These are phyloP conservation scores for Melinopterus prodromus DNA, from an alignment of 2,888 invertebrate species.

Conservation along the genomic window DNA sequence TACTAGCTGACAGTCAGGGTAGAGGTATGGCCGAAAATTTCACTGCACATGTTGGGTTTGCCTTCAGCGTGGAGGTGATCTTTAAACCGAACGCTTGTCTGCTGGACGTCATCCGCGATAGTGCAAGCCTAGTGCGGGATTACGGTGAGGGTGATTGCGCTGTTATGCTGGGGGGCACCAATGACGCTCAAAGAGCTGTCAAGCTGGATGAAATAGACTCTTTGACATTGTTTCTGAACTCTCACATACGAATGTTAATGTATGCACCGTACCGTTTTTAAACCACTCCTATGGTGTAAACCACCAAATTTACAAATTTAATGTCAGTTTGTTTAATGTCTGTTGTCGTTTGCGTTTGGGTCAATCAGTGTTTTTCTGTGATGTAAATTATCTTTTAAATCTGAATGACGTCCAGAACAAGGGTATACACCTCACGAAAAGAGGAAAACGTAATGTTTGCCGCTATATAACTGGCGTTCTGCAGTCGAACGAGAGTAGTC, in stretches of 20 bases:
- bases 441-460: not conserved
- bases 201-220: not conserved
- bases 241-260: not conserved
- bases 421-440: not conserved
- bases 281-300: not conserved
- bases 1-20: not conserved
- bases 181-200: not conserved
- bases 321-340: not conserved
- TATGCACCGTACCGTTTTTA: not conserved
- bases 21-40: not conserved
- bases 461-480: not conserved
- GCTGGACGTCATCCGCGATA: not conserved
- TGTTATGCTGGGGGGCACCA: not conserved
- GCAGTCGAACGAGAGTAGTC: not conserved
- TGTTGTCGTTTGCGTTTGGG: not conserved
- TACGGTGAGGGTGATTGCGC: not conserved
- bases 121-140: not conserved
- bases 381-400: not conserved
- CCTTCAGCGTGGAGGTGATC: not conserved
- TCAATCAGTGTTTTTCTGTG: not conserved
- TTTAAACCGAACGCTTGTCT: not conserved
- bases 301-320: not conserved
- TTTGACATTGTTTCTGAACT: not conserved
- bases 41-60: not conserved
- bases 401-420: not conserved